Evolutionary conservation across 2,797 vertebrate species (phyloP).

Genomic region (Fringilla coelebs): DNA sequence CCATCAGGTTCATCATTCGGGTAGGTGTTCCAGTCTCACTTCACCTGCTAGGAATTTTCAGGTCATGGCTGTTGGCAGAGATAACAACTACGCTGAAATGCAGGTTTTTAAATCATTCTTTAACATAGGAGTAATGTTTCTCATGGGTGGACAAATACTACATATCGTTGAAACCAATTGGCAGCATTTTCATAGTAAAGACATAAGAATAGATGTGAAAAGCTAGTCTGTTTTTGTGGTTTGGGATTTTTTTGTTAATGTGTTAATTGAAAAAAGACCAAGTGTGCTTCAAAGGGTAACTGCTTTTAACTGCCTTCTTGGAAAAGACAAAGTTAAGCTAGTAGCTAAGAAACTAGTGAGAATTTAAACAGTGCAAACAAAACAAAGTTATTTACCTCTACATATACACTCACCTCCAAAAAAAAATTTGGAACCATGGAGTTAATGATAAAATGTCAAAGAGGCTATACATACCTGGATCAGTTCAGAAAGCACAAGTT

Average conservation of each 20-base stretch:
- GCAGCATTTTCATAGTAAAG: neutral
- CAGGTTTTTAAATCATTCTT: neutral
- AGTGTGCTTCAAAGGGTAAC: neutral
- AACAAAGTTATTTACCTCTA: neutral
- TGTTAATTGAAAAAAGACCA: neutral
- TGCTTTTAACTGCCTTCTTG: neutral
- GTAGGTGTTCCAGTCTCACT: conserved; percentile 68
- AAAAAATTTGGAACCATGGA: neutral
- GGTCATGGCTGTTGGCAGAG: neutral
- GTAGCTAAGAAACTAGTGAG: neutral
- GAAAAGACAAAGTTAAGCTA: neutral
- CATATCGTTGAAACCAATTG: neutral
- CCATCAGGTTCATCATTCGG: conserved; percentile 95
- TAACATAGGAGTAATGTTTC: neutral
- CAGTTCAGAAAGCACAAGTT: neutral
- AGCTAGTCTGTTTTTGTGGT: neutral
- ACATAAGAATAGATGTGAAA: neutral
- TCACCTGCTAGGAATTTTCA: neutral
- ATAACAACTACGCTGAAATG: neutral
- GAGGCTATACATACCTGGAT: rapidly evolving
- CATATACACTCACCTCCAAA: rapidly evolving
- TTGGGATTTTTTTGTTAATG: neutral
- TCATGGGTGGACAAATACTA: neutral
- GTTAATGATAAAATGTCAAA: neutral
- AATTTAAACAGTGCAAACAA: neutral